A percentile compares a stretch with the other conserved stretches of the same genome.
Conservation (phyloP, 2,797 vertebrate species). For the Ibycter americanus region DNA sequence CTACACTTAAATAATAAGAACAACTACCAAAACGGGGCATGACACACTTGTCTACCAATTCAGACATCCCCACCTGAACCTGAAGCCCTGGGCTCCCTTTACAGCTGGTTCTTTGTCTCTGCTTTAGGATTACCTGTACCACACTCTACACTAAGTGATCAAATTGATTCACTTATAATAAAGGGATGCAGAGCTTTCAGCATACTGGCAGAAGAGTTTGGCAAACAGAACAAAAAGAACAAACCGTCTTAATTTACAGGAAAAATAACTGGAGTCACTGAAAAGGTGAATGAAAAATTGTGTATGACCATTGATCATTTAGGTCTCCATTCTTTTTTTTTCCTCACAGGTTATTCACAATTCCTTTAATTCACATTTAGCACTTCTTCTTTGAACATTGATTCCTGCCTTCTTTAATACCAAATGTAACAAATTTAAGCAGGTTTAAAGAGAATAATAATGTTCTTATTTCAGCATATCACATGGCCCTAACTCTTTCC, state of each 20-base stretch:
- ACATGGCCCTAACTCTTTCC: not conserved
- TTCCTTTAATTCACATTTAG: not conserved
- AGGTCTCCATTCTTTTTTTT: not conserved
- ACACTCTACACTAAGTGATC: not conserved
- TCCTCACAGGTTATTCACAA: not conserved
- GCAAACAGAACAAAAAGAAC: not conserved
- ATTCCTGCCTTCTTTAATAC: not conserved
- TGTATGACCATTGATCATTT: not conserved
- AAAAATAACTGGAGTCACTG: not conserved
- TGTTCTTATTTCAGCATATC: not conserved
- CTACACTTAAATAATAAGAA: not conserved
- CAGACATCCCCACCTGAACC: not conserved
- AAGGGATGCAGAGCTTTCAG: not conserved
- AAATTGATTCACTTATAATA: not conserved
- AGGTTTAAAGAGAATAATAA: not conserved
- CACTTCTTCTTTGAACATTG: not conserved
- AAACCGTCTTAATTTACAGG: not conserved
- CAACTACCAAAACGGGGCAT: not conserved
- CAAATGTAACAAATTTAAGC: not conserved
- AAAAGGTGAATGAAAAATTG: not conserved
- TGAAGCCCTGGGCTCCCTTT: not conserved
- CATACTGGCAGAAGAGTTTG: not conserved
- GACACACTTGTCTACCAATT: not conserved
- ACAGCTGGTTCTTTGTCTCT: not conserved
- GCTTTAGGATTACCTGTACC: not conserved